Evolutionary conservation across 2,797 vertebrate genomes (phyloP), one percentile per base, ranked within the genome.

Genomic region (Sandelia bainsii): DNA sequence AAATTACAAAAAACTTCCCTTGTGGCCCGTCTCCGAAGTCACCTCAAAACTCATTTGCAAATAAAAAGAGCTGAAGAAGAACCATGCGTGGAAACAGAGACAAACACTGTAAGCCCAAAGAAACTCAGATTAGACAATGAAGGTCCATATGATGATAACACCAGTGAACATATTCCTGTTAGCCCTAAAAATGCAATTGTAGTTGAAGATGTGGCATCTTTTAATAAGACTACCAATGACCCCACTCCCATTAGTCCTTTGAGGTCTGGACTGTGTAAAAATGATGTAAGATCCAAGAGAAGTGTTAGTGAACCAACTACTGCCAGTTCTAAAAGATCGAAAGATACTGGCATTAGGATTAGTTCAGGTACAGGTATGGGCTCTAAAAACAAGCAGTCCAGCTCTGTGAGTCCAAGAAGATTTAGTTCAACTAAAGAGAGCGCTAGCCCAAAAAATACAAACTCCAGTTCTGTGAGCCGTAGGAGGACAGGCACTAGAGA

Each of bases 1-100:
- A 40, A 3, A 6, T 61, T 42, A 3, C 51, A 54, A 19, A 72
- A 65, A 67, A 52, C 42, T 1, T 69, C 71, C 0, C n/a, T 84
- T 23, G 53, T 91, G 4, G n/a, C 68, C 14, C 54, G 71, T 6
- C 86, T 89, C 17, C 75, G 64, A 75, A 78, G 63, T 69, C 87
- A 86, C 60, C 45, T 89, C 25, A 83, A 77, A 75, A 29, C 54
- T 17, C 61, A 62, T 11, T 29, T 62, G 0, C 64, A 77, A 58
- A 19, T 46, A 20, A 76, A 20, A 78, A 67, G 16, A 75, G 62
- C 5, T n/a, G 6, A 53, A 70, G 22, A 23, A 34, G 53, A 63
- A 29, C 1, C 2, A 9, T 12, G 3, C 3, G n/a, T 10, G 13
- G 68, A 65, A 82, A 42, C 3, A 0, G 22, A 76, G 1, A 25